Percentiles rank a stretch among this genome's conserved stretches.
phyloP scores from a whole-genome alignment of 2,113 vertebrate genomes.

The Spizaetus ornatus region DNA sequence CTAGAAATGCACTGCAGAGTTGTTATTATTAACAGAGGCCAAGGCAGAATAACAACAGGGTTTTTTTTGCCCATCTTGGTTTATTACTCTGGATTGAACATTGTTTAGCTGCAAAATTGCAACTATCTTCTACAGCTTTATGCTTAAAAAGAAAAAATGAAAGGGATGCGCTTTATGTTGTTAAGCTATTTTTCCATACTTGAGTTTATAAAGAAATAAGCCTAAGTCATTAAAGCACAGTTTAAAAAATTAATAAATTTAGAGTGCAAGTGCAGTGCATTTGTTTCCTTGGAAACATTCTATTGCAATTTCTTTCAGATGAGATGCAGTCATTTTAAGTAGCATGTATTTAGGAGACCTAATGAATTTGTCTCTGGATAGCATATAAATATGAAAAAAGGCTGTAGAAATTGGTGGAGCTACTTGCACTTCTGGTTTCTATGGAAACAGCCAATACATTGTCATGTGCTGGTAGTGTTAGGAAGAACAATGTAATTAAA shows the following conservation, averaged over 20 bases:
- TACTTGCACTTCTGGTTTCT: slow-evolving; percentile 68
- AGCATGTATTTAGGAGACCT: slow-evolving; percentile 55
- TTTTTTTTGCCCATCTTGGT: not conserved
- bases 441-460: slow-evolving; percentile 71
- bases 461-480: not conserved
- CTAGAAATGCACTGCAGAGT: not conserved
- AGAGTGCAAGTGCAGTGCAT: slow-evolving; percentile 52
- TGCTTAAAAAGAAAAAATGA: not conserved
- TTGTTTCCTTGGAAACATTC: slow-evolving; percentile 76
- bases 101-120: not conserved
- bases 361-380: slow-evolving; percentile 66
- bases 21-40: not conserved
- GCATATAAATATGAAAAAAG: slow-evolving; percentile 64
- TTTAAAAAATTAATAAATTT: slow-evolving; percentile 69
- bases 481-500: slow-evolving; percentile 43
- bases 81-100: not conserved
- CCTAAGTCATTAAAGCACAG: slow-evolving; percentile 52
- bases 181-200: slow-evolving; percentile 13
- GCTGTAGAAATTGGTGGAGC: slow-evolving; percentile 31
- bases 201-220: slow-evolving; percentile 32
- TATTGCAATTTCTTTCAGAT: slow-evolving; percentile 67
- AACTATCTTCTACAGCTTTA: not conserved
- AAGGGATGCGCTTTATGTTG: not conserved
- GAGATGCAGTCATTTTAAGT: slow-evolving; percentile 69
- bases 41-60: not conserved